Conservation (phyloP, 2,888 invertebrate genomes). For the Drosophila demipolita region DNA sequence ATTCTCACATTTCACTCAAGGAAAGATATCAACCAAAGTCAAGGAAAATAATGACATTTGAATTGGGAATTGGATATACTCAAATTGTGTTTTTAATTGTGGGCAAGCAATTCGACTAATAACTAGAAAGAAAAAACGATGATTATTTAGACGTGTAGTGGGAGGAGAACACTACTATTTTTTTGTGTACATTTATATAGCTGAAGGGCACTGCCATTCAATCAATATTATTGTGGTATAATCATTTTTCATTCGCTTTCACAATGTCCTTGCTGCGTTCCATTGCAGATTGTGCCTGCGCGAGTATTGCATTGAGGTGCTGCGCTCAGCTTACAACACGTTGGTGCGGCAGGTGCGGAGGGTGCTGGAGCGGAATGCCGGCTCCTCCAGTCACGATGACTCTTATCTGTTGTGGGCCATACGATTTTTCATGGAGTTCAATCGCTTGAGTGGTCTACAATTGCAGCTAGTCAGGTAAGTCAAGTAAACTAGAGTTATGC, state of each 20-base stretch:
- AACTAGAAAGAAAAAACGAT: background rate
- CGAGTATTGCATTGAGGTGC: constrained; percentile 97
- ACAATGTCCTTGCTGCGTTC: constrained; percentile 12
- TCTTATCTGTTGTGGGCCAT: constrained; percentile 97
- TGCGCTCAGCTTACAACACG: constrained; percentile 96
- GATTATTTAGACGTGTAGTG: background rate
- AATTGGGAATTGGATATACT: background rate
- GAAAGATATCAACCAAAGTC: background rate
- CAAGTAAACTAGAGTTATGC: constrained; percentile 19
- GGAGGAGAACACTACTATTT: background rate
- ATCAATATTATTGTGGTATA: constrained; percentile 79
- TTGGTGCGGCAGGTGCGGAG: constrained; percentile 95
- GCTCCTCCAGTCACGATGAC: constrained; percentile 93
- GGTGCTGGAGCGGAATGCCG: constrained; percentile 88
- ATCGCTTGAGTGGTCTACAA: constrained; percentile 93
- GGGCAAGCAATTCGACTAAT: background rate
- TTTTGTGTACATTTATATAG: constrained; percentile 15
- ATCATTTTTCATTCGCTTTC: constrained; percentile 69
- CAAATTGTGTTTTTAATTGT: background rate
- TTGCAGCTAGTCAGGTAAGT: constrained; percentile 94
- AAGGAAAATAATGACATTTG: background rate
- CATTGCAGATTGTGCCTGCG: constrained; percentile 91
- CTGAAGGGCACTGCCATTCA: constrained; percentile 61
- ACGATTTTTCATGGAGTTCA: constrained; percentile 99
- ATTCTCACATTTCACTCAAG: background rate